Evolutionary conservation across 2,113 vertebrate genomes (phyloP).

Genomic region (Tetrao urogallus): DNA sequence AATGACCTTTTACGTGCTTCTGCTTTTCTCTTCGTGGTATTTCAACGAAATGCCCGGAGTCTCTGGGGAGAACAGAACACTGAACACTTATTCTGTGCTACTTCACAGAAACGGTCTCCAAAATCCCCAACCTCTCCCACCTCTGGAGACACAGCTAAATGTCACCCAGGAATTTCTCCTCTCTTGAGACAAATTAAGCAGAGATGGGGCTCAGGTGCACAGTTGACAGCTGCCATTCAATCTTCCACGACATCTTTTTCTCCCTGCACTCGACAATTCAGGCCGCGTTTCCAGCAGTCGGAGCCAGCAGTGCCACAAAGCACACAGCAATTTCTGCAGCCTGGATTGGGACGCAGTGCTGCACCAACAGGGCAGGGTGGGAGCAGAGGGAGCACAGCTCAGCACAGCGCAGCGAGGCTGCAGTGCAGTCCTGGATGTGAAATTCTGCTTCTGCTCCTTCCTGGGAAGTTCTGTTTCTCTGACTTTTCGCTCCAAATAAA

Average conservation of each 20-base stretch:
- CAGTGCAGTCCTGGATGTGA: accelerated
- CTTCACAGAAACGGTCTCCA: conserved; percentile 68
- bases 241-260: neutral
- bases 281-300: neutral
- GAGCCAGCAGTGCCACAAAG: neutral
- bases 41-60: conserved; percentile 64
- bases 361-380: neutral
- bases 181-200: conserved; percentile 64
- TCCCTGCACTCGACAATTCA: neutral
- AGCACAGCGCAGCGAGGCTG: neutral
- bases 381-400: neutral
- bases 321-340: neutral
- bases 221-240: conserved; percentile 75
- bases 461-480: neutral
- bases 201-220: neutral
- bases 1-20: conserved; percentile 70
- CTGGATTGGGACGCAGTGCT: neutral
- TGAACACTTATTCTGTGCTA: conserved; percentile 43
- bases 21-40: conserved; percentile 68
- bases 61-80: conserved; percentile 46
- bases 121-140: conserved; percentile 36
- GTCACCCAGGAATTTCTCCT: conserved; percentile 71
- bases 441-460: accelerated
- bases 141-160: conserved; percentile 63
- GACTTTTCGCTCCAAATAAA: neutral